Percentiles rank a stretch among this genome's conserved stretches.
Evolutionary conservation across 53 echinoderm and acorn worm genomes (phyloP).

Genomic region (Antedon mediterranea): DNA sequence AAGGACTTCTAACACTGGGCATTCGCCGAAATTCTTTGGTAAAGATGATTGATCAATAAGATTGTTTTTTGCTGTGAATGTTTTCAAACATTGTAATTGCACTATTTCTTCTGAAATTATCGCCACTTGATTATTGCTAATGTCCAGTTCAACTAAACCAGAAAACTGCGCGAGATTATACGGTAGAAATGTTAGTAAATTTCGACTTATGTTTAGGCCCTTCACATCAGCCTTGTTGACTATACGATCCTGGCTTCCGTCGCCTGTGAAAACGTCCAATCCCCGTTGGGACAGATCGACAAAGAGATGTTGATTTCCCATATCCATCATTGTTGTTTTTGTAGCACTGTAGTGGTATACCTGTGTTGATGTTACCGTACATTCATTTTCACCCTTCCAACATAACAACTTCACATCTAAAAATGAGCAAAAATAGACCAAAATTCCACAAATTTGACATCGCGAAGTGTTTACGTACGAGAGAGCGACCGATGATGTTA

Average conservation of each 20-base stretch:
- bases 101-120: slow-evolving; percentile 55
- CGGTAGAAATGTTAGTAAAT: slow-evolving; percentile 47
- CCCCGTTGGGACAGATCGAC: slow-evolving; percentile 36
- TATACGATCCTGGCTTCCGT: slow-evolving; percentile 11
- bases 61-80: slow-evolving; percentile 72
- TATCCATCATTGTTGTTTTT: background rate
- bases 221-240: slow-evolving; percentile 35
- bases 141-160: slow-evolving; percentile 54
- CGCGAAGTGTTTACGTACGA: too few species aligned
- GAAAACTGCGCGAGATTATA: slow-evolving; percentile 28
- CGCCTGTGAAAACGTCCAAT: slow-evolving; percentile 35
- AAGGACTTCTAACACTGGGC: slow-evolving; percentile 38
- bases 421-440: too few species aligned
- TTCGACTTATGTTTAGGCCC: slow-evolving; percentile 56
- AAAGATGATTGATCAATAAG: slow-evolving; percentile 45
- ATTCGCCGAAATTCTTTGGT: slow-evolving; percentile 73
- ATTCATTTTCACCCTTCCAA: too few species aligned
- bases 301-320: too few species aligned
- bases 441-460: too few species aligned
- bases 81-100: slow-evolving; percentile 26
- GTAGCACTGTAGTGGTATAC: too few species aligned
- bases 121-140: slow-evolving; percentile 61
- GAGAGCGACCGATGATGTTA: too few species aligned
- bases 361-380: too few species aligned
- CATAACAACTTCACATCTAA: too few species aligned